phyloP scores from a whole-genome alignment of 2,113 vertebrate genomes.

The Macaca mulatta region DNA sequence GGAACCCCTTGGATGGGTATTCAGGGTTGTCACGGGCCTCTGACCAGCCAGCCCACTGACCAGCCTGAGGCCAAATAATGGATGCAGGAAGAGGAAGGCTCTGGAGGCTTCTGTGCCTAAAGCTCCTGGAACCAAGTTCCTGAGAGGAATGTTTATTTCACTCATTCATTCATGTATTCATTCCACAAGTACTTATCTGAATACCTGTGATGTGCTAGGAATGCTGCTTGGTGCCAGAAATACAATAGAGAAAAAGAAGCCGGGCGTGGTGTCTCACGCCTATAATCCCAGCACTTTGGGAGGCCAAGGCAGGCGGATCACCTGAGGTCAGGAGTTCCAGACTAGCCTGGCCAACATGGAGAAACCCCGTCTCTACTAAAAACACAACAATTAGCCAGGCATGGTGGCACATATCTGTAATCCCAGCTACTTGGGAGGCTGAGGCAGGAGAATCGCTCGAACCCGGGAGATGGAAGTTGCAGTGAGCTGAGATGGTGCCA shows the following conservation, averaged over 20 bases:
- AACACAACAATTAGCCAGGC: no score
- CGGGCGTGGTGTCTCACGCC: no score
- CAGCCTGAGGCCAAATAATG: conserved; percentile 9
- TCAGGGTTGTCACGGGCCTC: background rate
- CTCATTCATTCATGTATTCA: background rate
- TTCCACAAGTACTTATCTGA: conserved; percentile 24
- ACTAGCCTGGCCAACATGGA: no score
- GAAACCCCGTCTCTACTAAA: no score
- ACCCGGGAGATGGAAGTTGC: no score
- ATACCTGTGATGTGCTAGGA: background rate
- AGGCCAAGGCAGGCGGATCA: no score
- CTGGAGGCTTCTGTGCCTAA: background rate
- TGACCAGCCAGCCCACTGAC: conserved; percentile 9
- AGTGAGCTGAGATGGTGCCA: no score
- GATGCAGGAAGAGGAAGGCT: conserved; percentile 43
- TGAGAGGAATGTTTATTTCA: conserved; percentile 25
- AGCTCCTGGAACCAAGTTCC: background rate
- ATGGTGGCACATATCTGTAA: no score
- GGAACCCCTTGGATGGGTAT: background rate
- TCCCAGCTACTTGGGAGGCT: no score
- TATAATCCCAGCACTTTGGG: no score
- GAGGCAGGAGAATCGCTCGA: no score
- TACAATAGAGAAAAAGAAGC: background rate
- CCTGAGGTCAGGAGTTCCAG: no score
- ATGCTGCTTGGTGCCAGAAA: background rate